phyloP scores from a whole-genome alignment of 2,797 vertebrate genomes.

The Melanotaenia trifasciata region DNA sequence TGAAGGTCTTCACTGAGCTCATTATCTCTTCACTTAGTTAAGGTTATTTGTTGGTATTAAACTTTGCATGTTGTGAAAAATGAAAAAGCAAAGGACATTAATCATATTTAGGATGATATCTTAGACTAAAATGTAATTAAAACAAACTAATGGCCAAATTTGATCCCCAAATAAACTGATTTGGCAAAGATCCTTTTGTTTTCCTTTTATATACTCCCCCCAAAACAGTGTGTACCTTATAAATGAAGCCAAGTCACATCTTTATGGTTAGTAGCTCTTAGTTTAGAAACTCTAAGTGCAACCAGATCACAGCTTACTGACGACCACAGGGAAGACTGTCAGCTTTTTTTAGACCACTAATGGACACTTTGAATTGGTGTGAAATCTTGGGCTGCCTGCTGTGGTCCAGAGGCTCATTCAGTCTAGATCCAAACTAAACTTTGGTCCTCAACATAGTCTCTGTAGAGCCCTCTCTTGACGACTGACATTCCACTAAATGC shows the following conservation, averaged over 20 bases:
- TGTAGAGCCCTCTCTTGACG: background rate
- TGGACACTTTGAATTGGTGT: constrained; percentile 39
- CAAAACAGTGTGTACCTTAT: constrained; percentile 7
- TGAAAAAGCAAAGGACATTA: background rate
- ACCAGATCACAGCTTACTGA: constrained; percentile 35
- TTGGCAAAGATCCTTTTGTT: constrained; percentile 11
- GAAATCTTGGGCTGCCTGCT: constrained; percentile 28
- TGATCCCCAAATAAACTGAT: background rate
- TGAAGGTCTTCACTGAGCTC: background rate
- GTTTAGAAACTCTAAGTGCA: constrained; percentile 54
- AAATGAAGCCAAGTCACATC: constrained; percentile 29
- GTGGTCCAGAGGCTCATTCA: constrained; percentile 28
- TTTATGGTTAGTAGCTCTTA: constrained; percentile 49
- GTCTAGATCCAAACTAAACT: constrained; percentile 16
- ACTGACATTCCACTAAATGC: constrained; percentile 2
- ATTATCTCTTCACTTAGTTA: background rate
- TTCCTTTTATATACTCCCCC: constrained; percentile 5
- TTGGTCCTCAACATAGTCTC: background rate
- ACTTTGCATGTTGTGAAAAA: background rate
- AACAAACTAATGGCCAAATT: background rate
- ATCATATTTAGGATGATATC: background rate
- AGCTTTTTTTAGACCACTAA: constrained; percentile 51
- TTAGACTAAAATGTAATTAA: background rate
- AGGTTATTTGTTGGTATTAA: background rate
- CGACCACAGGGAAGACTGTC: constrained; percentile 38